Percentiles rank a stretch among this genome's conserved stretches.
These are phyloP conservation scores for Phasianus colchicus DNA, from an alignment of 2,113 vertebrate genomes.

Conservation along the genomic window DNA sequence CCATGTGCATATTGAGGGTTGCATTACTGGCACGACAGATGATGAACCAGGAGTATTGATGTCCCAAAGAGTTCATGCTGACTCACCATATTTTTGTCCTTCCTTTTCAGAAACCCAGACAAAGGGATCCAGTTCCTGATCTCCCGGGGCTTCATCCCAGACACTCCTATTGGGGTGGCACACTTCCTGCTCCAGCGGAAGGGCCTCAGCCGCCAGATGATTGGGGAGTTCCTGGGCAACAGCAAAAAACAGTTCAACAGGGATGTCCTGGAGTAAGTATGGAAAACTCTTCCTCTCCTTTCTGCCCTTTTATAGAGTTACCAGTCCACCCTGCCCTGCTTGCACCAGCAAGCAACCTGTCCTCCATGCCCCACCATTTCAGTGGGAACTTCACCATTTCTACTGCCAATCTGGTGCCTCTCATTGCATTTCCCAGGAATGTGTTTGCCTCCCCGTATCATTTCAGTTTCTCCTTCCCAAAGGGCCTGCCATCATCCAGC, in stretches of 20 bases:
- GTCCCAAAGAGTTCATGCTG: background rate
- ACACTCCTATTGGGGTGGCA: constrained; percentile 96
- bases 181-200: constrained; percentile 97
- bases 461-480: background rate
- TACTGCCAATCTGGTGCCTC: background rate
- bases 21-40: background rate
- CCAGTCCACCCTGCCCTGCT: background rate
- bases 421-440: background rate
- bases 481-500: background rate
- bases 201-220: constrained; percentile 98
- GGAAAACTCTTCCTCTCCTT: background rate
- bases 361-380: background rate
- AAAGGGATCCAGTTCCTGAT: constrained; percentile 98
- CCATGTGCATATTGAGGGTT: no score
- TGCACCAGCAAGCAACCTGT: background rate
- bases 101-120: constrained; percentile 91
- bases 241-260: constrained; percentile 99
- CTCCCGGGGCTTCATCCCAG: constrained; percentile 95
- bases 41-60: background rate
- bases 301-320: background rate
- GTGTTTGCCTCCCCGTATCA: background rate
- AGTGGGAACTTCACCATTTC: background rate
- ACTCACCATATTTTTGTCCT: background rate
- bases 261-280: constrained; percentile 96
- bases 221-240: constrained; percentile 97